Evolutionary conservation across 2,888 invertebrate genomes (phyloP).

Genomic region (Plusia festucae): DNA sequence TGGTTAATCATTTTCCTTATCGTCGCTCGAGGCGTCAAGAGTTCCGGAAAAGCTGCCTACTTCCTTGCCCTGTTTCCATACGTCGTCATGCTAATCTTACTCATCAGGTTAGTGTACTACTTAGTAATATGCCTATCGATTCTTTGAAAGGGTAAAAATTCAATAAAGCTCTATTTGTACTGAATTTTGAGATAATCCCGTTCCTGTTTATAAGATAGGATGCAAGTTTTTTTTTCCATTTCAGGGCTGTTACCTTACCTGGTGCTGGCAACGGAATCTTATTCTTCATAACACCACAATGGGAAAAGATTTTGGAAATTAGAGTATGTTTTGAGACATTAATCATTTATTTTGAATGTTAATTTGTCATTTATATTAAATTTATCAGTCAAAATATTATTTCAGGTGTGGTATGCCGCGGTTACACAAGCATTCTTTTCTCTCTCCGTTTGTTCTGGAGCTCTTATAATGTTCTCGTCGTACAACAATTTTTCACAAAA

Average conservation of each 20-base stretch:
- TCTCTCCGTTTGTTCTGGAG: slow-evolving; percentile 93
- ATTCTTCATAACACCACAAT: slow-evolving; percentile 94
- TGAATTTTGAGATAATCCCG: too few species aligned
- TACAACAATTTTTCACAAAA: slow-evolving; percentile 93
- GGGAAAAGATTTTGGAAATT: slow-evolving; percentile 92
- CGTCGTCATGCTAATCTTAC: slow-evolving; percentile 92
- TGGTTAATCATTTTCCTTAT: slow-evolving; percentile 93
- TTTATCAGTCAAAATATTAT: not conserved
- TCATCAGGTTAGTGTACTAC: slow-evolving; percentile 90
- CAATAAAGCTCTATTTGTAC: not conserved
- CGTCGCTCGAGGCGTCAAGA: slow-evolving; percentile 92
- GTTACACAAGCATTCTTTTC: slow-evolving; percentile 95
- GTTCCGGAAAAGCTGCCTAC: slow-evolving; percentile 95
- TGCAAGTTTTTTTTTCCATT: slow-evolving; percentile 42
- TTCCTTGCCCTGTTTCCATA: slow-evolving; percentile 96
- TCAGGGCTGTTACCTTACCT: slow-evolving; percentile 90
- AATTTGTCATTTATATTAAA: not conserved
- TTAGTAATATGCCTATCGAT: too few species aligned
- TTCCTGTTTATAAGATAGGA: too few species aligned
- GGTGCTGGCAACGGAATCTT: slow-evolving; percentile 93
- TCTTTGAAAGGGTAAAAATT: too few species aligned
- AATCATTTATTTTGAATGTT: not conserved
- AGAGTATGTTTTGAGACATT: slow-evolving; percentile 78
- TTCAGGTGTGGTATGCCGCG: slow-evolving; percentile 94
- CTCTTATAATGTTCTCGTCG: slow-evolving; percentile 94